These are phyloP conservation scores for Tokudaia tokunoshimensis DNA, from an alignment of 2,797 vertebrate species.

Conservation along the genomic window DNA sequence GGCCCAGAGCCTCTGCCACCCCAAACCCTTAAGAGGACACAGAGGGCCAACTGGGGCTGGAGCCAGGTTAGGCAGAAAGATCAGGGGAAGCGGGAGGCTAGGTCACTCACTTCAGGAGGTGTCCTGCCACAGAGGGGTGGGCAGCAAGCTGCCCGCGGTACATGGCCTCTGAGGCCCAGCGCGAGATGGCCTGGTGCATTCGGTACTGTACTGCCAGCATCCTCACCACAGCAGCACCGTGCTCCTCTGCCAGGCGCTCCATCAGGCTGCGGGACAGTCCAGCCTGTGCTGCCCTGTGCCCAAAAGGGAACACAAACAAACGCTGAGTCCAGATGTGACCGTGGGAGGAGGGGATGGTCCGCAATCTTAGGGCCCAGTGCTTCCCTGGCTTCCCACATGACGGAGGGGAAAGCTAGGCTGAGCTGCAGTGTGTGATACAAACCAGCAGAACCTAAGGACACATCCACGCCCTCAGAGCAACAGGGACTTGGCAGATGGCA, in stretches of 20 bases:
- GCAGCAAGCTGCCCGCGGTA: conserved; percentile 92
- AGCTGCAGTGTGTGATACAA: rapidly evolving
- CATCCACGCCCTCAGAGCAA: rapidly evolving
- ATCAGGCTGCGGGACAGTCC: conserved; percentile 95
- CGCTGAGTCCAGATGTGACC: not conserved
- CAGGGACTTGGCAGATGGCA: not conserved
- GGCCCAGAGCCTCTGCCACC: not conserved
- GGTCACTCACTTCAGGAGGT: conserved; percentile 93
- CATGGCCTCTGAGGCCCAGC: conserved; percentile 95
- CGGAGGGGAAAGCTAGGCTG: not conserved
- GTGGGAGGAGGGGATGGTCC: rapidly evolving
- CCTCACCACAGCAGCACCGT: conserved; percentile 88
- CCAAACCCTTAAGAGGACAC: rapidly evolving
- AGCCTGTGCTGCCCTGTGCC: conserved; percentile 91
- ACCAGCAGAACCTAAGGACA: not conserved
- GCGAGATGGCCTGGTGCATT: conserved; percentile 95
- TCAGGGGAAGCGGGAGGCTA: rapidly evolving
- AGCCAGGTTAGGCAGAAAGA: not conserved
- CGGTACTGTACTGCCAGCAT: conserved; percentile 97
- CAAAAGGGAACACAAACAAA: no score
- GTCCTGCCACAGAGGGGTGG: conserved; percentile 93
- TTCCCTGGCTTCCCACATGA: rapidly evolving
- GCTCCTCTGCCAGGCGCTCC: conserved; percentile 92
- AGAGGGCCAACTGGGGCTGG: rapidly evolving
- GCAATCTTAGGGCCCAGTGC: not conserved